phyloP scores from a whole-genome alignment of 2,888 invertebrate genomes.

The Gisinianus flammeolus region DNA sequence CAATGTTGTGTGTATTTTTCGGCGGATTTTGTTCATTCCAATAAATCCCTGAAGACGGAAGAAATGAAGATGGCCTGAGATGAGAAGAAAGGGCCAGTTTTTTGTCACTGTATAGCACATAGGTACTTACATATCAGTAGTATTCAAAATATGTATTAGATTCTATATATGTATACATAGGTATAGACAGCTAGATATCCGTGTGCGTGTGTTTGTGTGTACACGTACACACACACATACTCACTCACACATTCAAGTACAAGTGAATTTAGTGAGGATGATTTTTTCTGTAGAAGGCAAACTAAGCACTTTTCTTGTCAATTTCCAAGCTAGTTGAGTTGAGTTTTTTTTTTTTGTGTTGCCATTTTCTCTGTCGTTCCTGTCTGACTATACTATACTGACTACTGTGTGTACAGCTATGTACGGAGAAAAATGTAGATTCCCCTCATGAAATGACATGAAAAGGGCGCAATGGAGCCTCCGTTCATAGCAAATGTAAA shows the following conservation, averaged over 20 bases:
- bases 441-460: constrained; percentile 14
- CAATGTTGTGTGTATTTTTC: not conserved
- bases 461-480: not conserved
- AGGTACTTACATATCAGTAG: not conserved
- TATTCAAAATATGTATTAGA: no score
- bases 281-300: not conserved
- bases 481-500: constrained; percentile 6
- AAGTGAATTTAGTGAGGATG: constrained; percentile 8
- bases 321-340: constrained; percentile 7
- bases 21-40: not conserved
- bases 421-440: not conserved
- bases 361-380: constrained; percentile 11
- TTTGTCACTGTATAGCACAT: not conserved
- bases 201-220: not conserved
- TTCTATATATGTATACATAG: no score
- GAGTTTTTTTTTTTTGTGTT: not conserved
- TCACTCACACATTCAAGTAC: not conserved
- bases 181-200: not conserved
- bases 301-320: constrained; percentile 18
- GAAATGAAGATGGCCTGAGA: constrained; percentile 7
- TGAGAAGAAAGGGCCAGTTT: not conserved
- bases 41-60: constrained; percentile 18
- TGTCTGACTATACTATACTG: not conserved
- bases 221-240: not conserved
- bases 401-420: not conserved